Conservation (phyloP, 2,888 invertebrate genomes). For the Electrophaes corylata region DNA sequence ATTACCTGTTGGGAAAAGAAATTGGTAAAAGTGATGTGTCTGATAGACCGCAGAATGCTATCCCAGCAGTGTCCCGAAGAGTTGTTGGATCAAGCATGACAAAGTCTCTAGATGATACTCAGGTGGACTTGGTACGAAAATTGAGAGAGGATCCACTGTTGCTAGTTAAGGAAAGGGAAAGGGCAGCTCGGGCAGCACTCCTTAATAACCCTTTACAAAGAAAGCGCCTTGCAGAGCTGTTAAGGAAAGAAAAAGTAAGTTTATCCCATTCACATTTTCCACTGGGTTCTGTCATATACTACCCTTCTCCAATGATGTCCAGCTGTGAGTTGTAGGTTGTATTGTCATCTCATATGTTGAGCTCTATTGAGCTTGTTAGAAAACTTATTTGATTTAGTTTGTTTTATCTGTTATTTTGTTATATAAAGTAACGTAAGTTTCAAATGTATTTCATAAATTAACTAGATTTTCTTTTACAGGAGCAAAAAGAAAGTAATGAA, state of each 20-base stretch:
- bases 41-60: constrained; percentile 88
- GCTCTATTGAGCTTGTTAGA: no score
- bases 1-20: constrained; percentile 93
- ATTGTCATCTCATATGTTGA: background rate
- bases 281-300: no score
- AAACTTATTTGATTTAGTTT: no score
- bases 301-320: no score
- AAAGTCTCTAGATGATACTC: constrained; percentile 82
- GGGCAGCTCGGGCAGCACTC: constrained; percentile 92
- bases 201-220: constrained; percentile 96
- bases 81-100: constrained; percentile 76
- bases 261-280: background rate
- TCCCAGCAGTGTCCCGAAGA: constrained; percentile 85
- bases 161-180: constrained; percentile 94
- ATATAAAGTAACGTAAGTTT: no score
- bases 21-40: constrained; percentile 91
- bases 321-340: background rate
- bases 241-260: constrained; percentile 84
- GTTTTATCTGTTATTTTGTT: no score
- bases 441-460: no score
- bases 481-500: constrained; percentile 70
- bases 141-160: constrained; percentile 97
- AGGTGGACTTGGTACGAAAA: constrained; percentile 94
- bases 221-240: constrained; percentile 92
- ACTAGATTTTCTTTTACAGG: constrained; percentile 49